Percentiles rank a stretch among this genome's conserved stretches.
Evolutionary conservation across 2,797 vertebrate genomes (phyloP).

Genomic region (Dicrostonyx torquatus): DNA sequence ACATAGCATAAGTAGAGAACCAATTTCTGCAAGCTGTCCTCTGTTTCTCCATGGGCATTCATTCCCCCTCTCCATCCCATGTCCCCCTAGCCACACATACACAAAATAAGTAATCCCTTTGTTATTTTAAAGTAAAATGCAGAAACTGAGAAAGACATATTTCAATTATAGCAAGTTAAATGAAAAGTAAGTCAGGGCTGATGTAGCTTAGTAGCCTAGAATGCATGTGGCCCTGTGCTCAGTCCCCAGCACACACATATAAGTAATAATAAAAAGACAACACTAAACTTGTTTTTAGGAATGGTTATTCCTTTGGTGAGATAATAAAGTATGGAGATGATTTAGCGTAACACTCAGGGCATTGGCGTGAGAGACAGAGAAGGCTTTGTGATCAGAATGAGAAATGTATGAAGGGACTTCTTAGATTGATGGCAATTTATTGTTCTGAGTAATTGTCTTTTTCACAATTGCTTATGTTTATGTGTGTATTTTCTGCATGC

Average conservation of each 20-base stretch:
- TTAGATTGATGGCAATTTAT: constrained; percentile 9
- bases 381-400: neutral
- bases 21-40: neutral
- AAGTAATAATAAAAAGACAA: neutral
- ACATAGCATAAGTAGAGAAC: neutral
- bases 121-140: neutral
- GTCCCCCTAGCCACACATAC: no score
- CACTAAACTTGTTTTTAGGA: neutral
- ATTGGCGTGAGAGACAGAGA: neutral
- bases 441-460: constrained; percentile 33
- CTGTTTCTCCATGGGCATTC: neutral
- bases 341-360: neutral
- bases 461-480: neutral
- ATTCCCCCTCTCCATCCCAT: no score
- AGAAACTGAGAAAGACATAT: neutral
- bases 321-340: neutral
- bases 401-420: neutral
- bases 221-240: neutral
- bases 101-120: neutral
- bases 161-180: neutral
- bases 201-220: neutral
- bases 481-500: neutral
- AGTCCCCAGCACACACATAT: neutral
- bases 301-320: constrained; percentile 19
- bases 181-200: neutral